A percentile compares a stretch with the other conserved stretches of the same genome.
Evolutionary conservation across 2,797 vertebrate genomes (phyloP).

Genomic region (Etheostoma nigrum): DNA sequence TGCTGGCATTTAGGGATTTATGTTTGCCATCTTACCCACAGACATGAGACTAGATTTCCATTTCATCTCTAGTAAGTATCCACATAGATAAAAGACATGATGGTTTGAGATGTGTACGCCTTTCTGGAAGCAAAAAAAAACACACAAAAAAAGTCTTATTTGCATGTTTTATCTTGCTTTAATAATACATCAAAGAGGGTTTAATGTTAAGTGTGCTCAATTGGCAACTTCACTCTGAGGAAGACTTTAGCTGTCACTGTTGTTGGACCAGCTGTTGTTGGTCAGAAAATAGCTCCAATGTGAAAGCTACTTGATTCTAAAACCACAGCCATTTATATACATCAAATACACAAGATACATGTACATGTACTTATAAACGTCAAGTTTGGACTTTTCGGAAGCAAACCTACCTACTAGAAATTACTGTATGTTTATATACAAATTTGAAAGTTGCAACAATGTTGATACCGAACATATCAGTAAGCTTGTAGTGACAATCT

Average conservation of each 20-base stretch:
- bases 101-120: not conserved
- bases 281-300: conserved; percentile 15
- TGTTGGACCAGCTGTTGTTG: conserved; percentile 24
- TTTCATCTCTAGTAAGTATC: conserved; percentile 24
- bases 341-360: not conserved
- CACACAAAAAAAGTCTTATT: not conserved
- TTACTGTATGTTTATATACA: not conserved
- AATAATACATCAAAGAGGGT: not conserved
- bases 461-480: not conserved
- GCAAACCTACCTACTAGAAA: not conserved
- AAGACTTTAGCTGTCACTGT: conserved; percentile 13
- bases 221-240: not conserved
- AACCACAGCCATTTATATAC: conserved; percentile 5
- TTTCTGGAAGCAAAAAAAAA: conserved; percentile 11
- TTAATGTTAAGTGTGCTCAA: not conserved
- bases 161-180: conserved; percentile 19
- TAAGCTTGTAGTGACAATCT: not conserved
- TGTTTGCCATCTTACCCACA: conserved; percentile 53
- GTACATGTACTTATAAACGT: too few species aligned
- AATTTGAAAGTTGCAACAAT: not conserved
- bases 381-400: not conserved
- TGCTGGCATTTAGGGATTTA: conserved; percentile 51
- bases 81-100: conserved; percentile 20
- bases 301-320: conserved; percentile 7
- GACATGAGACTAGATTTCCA: conserved; percentile 42